Conservation (phyloP, 1,140 invertebrate species). For the Nephotettix cincticeps region DNA sequence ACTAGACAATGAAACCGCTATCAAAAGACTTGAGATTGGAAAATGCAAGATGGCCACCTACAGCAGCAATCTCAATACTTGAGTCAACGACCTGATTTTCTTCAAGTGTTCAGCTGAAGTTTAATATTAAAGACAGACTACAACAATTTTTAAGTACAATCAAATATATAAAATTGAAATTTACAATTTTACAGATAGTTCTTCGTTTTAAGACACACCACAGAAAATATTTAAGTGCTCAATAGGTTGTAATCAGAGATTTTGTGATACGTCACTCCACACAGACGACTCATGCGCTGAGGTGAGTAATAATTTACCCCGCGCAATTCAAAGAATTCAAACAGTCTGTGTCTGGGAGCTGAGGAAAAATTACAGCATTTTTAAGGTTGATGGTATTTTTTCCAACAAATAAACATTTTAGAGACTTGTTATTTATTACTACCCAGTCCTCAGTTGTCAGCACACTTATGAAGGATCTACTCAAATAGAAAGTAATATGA, state of each 20-base stretch:
- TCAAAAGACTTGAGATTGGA: constrained; percentile 56
- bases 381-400: too few relatives aligned
- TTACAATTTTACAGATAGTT: background rate
- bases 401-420: too few relatives aligned
- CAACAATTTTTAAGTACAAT: too few relatives aligned
- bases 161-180: background rate
- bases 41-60: constrained; percentile 55
- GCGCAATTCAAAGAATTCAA: too few relatives aligned
- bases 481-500: too few relatives aligned
- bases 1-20: constrained; percentile 54
- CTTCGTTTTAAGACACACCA: background rate
- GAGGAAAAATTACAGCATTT: too few relatives aligned
- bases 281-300: constrained; percentile 16
- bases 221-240: background rate
- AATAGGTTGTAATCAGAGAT: background rate
- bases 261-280: constrained; percentile 2
- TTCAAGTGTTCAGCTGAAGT: background rate
- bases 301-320: background rate
- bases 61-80: constrained; percentile 18
- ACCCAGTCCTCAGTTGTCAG: too few relatives aligned
- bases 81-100: constrained; percentile 31
- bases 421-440: too few relatives aligned
- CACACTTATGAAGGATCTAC: too few relatives aligned
- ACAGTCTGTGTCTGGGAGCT: too few relatives aligned
- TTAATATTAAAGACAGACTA: too few relatives aligned